A percentile compares a stretch with the other conserved stretches of the same genome.
phyloP scores from a whole-genome alignment of 2,888 invertebrate genomes.

The Mystacides longicornis region DNA sequence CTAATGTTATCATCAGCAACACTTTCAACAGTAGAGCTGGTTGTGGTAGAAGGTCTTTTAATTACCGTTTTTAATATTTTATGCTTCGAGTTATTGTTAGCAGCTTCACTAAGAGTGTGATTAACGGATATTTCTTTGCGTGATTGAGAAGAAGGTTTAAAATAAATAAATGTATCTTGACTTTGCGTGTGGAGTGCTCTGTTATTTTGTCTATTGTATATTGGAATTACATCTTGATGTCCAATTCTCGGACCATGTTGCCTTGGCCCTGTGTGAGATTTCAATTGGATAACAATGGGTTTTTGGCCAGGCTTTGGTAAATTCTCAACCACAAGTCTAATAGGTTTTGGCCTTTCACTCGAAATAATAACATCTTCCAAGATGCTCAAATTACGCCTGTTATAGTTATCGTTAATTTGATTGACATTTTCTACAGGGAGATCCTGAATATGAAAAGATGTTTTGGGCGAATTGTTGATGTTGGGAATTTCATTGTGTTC shows the following conservation, averaged over 20 bases:
- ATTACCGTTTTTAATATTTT: conserved; percentile 30
- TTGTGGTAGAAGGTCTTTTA: conserved; percentile 33
- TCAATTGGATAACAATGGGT: conserved; percentile 23
- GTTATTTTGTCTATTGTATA: conserved; percentile 18
- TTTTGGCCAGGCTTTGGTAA: conserved; percentile 25
- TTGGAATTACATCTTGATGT: conserved; percentile 17
- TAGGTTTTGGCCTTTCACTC: conserved; percentile 18
- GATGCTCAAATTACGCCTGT: neutral
- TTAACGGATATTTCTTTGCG: conserved; percentile 5
- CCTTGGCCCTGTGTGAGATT: conserved; percentile 21
- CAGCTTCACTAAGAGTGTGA: neutral
- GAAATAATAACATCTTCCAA: conserved; percentile 4
- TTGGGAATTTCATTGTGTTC: conserved; percentile 4
- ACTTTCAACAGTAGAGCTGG: neutral
- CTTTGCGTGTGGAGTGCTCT: conserved; percentile 15
- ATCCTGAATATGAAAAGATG: conserved; percentile 23
- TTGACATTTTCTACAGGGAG: conserved; percentile 10
- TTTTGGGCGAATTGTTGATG: neutral
- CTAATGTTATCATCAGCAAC: neutral
- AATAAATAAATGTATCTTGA: conserved; percentile 11
- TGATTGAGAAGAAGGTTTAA: conserved; percentile 11
- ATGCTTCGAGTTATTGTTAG: neutral
- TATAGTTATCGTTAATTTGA: neutral
- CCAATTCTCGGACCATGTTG: conserved; percentile 23
- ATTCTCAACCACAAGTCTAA: conserved; percentile 23